A percentile compares a stretch with the other conserved stretches of the same genome.
phyloP scores from a whole-genome alignment of 2,888 invertebrate genomes.

The Rhodophaea formosa region DNA sequence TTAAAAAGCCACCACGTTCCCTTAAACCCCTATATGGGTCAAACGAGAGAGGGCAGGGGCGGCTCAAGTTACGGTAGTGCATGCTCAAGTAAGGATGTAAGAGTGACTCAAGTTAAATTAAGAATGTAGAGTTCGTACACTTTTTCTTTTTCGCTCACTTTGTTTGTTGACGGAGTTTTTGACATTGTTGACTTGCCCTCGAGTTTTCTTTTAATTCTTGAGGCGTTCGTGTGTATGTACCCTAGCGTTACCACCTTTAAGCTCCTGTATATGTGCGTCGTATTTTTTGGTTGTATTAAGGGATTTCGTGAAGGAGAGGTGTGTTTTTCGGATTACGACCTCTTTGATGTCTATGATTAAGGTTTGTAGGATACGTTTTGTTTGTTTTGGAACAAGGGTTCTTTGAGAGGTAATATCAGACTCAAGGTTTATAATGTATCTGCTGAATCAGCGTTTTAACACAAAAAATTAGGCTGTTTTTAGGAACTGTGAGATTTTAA shows the following conservation, averaged over 20 bases:
- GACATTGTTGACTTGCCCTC: slow-evolving; percentile 74
- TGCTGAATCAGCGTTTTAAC: no score
- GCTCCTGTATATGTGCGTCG: slow-evolving; percentile 46
- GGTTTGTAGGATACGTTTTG: slow-evolving; percentile 65
- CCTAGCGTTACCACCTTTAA: slow-evolving; percentile 54
- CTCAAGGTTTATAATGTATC: slow-evolving; percentile 4
- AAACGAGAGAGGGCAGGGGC: slow-evolving; percentile 25
- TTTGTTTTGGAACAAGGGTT: slow-evolving; percentile 54
- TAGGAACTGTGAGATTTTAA: not conserved
- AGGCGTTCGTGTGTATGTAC: slow-evolving; percentile 70
- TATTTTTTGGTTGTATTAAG: slow-evolving; percentile 63
- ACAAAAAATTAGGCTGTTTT: slow-evolving; percentile 3
- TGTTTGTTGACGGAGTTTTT: slow-evolving; percentile 79
- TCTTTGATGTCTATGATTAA: slow-evolving; percentile 70
- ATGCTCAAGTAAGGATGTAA: slow-evolving; percentile 69
- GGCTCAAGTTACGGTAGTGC: slow-evolving; percentile 40
- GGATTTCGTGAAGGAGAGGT: slow-evolving; percentile 61
- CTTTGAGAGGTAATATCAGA: slow-evolving; percentile 25
- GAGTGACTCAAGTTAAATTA: slow-evolving; percentile 81
- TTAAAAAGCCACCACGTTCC: slow-evolving; percentile 30
- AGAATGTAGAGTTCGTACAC: slow-evolving; percentile 75
- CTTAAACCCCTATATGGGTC: slow-evolving; percentile 22
- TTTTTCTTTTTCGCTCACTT: slow-evolving; percentile 61
- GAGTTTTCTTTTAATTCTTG: slow-evolving; percentile 65
- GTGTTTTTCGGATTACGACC: slow-evolving; percentile 72